A percentile compares a stretch with the other conserved stretches of the same genome.
phyloP scores from a whole-genome alignment of 2,888 invertebrate genomes.

The Linnaemya tessellans region DNA sequence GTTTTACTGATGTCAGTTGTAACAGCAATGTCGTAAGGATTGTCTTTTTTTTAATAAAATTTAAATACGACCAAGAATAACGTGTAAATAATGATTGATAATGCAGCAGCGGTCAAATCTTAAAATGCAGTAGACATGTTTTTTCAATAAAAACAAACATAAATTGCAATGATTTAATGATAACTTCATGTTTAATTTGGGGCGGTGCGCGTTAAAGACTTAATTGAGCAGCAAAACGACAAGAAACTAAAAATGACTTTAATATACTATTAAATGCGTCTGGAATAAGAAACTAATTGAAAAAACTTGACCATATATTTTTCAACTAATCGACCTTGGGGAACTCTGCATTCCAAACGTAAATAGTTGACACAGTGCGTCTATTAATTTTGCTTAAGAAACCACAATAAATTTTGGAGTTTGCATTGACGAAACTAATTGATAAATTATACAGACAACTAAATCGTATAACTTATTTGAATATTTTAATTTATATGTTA shows the following conservation, averaged over 20 bases:
- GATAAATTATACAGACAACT: not conserved
- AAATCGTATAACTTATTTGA: not conserved
- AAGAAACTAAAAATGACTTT: not conserved
- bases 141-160: too few species aligned
- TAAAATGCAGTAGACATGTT: too few species aligned
- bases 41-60: too few species aligned
- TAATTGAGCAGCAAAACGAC: not conserved
- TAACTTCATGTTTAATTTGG: too few species aligned
- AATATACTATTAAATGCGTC: not conserved
- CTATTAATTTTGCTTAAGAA: not conserved
- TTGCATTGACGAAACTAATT: not conserved
- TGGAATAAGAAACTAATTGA: not conserved
- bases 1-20: too few species aligned
- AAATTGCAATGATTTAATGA: too few species aligned
- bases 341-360: not conserved
- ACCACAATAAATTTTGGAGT: not conserved
- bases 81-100: too few species aligned
- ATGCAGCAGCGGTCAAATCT: too few species aligned
- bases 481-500: not conserved
- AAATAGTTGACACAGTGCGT: not conserved
- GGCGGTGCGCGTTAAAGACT: too few species aligned
- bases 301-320: not conserved
- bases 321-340: not conserved
- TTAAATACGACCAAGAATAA: too few species aligned
- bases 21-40: too few species aligned